Percentiles rank a stretch among this genome's conserved stretches.
Conservation (phyloP, 2,797 vertebrate genomes). For the Cynodonichthys magdalenae region DNA sequence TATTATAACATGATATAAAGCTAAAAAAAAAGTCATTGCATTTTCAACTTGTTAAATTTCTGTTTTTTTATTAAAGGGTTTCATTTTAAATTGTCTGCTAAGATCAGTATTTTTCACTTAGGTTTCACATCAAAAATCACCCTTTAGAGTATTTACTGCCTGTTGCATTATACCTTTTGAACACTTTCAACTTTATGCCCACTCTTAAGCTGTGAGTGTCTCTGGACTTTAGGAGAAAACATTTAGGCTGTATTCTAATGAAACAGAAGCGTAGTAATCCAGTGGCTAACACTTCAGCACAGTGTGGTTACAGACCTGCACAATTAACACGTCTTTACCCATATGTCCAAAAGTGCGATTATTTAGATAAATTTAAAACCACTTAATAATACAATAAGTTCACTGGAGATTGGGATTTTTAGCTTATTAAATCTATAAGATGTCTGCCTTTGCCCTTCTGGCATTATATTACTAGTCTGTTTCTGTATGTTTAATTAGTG, state of each 20-base stretch:
- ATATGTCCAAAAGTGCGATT: constrained; percentile 2
- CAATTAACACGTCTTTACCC: constrained; percentile 6
- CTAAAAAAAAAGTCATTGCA: no score
- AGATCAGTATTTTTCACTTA: no score
- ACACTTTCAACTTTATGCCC: not conserved
- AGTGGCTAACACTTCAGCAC: not conserved
- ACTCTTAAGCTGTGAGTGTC: not conserved
- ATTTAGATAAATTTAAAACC: constrained; percentile 30
- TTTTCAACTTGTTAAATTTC: no score
- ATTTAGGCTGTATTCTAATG: not conserved
- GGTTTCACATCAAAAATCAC: no score
- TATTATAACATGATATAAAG: no score
- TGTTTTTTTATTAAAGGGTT: no score
- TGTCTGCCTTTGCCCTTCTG: constrained; percentile 63
- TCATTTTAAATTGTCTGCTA: no score
- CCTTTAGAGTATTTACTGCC: not conserved
- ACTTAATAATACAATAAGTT: constrained; percentile 47
- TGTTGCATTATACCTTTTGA: not conserved
- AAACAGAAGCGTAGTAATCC: not conserved
- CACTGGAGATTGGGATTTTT: constrained; percentile 41
- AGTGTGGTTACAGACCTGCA: not conserved
- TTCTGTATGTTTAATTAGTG: constrained; percentile 84
- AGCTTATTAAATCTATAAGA: constrained; percentile 69
- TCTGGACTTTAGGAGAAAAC: not conserved
- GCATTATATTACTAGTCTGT: constrained; percentile 64